Evolutionary conservation across 2,888 invertebrate species (phyloP).

Genomic region (Euproctis similis): DNA sequence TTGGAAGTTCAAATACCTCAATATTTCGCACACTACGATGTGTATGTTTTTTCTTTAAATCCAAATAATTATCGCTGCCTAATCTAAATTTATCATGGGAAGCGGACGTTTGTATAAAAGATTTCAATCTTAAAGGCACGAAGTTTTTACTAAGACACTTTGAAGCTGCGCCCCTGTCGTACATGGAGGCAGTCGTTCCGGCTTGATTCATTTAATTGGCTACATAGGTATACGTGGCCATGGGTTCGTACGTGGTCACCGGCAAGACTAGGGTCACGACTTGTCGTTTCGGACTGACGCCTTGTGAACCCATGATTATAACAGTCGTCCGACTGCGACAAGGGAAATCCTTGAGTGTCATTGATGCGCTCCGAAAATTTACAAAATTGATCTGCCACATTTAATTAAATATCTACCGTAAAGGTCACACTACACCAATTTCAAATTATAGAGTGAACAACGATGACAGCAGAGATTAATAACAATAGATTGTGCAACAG

Average conservation of each 20-base stretch:
- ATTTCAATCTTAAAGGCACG: no score
- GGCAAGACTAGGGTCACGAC: conserved; percentile 29
- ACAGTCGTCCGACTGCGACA: conserved; percentile 13
- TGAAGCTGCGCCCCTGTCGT: conserved; percentile 13
- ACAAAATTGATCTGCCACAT: conserved; percentile 41
- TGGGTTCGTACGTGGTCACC: conserved; percentile 26
- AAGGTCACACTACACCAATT: conserved; percentile 16
- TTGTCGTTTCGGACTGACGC: conserved; percentile 28
- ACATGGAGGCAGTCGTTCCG: conserved; percentile 39
- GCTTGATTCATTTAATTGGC: conserved; percentile 56
- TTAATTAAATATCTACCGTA: conserved; percentile 37
- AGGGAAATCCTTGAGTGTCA: conserved; percentile 48
- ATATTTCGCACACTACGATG: no score
- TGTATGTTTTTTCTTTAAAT: no score
- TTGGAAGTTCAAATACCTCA: no score
- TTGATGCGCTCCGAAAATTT: conserved; percentile 39
- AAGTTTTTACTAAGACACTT: conserved; percentile 16
- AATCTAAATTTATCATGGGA: no score
- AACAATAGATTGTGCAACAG: conserved; percentile 6
- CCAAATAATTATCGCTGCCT: no score
- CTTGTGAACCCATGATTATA: conserved; percentile 17
- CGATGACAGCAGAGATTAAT: conserved; percentile 1
- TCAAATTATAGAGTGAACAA: conserved; percentile 4
- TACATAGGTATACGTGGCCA: conserved; percentile 13
- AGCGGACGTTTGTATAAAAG: no score